Base-by-base conservation (phyloP, 2,888 invertebrate genomes). In the Drosophila kuntzei region DNA sequence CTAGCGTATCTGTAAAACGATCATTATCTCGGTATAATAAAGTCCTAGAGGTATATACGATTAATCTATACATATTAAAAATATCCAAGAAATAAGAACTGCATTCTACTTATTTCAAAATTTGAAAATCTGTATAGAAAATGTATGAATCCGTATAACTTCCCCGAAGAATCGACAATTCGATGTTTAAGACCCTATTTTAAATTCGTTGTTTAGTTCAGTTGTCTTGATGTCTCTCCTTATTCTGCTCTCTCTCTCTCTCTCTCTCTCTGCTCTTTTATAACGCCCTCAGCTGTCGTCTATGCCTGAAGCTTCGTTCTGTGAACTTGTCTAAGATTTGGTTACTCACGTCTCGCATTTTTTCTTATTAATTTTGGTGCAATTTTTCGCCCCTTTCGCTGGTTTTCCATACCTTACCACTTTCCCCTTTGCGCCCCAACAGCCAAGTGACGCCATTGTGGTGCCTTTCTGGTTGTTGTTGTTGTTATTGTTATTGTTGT, bases 281-380 rank as follows among this genome's bases (percentile, higher is more conserved):
- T 9, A 50, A 65, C 27, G 37, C 39, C 3, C 8, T 9, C 7
- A 1, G 0, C 0, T 22, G 46, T 66, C 53, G 54, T 0, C 44
- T 11, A 29, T 7, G 22, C 14, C 14, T 4, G 1, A 8, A 4
- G 16, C 0, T 46, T 18, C 39, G 12, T 27, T 43, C 34, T 20
- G 7, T 14, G n/a, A 53, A 54, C 61, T 63, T 71, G 44, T 34
- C 49, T 62, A 61, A 72, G 80, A 85, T 77, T 65, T 68, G 57
- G 63, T 82, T 75, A 71, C 66, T 63, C 61, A 60, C 62, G 66
- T 64, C 67, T 74, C 37, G 61, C 59, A 51, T 80, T 65, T 55
- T 62, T 60, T 59, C 70, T 82, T 84, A 78, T 87, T 84, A 87
- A 80, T 87, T 82, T 82, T 81, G 84, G 78, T 84, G 82, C 81